A percentile compares a stretch with the other conserved stretches of the same genome.
phyloP scores from a whole-genome alignment of 2,797 vertebrate species.

The Lutjanus argentimaculatus region DNA sequence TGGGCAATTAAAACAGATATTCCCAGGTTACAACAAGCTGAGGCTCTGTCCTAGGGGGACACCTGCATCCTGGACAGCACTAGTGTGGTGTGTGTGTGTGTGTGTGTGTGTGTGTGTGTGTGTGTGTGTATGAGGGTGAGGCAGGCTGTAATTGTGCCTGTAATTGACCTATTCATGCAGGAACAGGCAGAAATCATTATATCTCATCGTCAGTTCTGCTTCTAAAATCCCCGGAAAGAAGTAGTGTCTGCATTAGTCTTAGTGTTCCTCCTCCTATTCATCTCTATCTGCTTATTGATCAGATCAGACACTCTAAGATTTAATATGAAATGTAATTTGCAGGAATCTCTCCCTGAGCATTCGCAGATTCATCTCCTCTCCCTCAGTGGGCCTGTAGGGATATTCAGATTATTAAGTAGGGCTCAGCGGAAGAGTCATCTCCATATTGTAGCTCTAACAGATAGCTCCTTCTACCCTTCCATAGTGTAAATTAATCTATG shows the following conservation, averaged over 20 bases:
- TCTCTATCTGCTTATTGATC: slow-evolving; percentile 89
- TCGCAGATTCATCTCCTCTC: slow-evolving; percentile 86
- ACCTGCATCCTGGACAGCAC: slow-evolving; percentile 60
- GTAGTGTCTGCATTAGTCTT: slow-evolving; percentile 63
- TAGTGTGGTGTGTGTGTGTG: slow-evolving; percentile 37
- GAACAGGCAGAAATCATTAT: slow-evolving; percentile 79
- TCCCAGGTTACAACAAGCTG: slow-evolving; percentile 54
- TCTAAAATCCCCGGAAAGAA: slow-evolving; percentile 72
- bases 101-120: slow-evolving; percentile 33
- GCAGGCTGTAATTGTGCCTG: slow-evolving; percentile 74
- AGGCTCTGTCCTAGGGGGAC: slow-evolving; percentile 62
- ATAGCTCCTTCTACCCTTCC: slow-evolving; percentile 78
- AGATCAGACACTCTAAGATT: slow-evolving; percentile 84
- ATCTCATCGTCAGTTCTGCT: slow-evolving; percentile 61
- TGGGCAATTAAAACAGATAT: slow-evolving; percentile 79
- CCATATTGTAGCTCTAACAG: slow-evolving; percentile 85
- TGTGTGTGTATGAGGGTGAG: slow-evolving; percentile 21
- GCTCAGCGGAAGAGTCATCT: slow-evolving; percentile 87
- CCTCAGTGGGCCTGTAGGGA: slow-evolving; percentile 88
- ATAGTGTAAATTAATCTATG: slow-evolving; percentile 86
- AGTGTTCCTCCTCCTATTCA: slow-evolving; percentile 80
- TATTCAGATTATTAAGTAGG: slow-evolving; percentile 90
- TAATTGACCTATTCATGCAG: slow-evolving; percentile 82
- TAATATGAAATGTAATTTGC: slow-evolving; percentile 88
- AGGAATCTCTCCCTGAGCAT: slow-evolving; percentile 84